Base-by-base conservation (phyloP, 2,888 invertebrate species). In the Sinelater perroti region DNA sequence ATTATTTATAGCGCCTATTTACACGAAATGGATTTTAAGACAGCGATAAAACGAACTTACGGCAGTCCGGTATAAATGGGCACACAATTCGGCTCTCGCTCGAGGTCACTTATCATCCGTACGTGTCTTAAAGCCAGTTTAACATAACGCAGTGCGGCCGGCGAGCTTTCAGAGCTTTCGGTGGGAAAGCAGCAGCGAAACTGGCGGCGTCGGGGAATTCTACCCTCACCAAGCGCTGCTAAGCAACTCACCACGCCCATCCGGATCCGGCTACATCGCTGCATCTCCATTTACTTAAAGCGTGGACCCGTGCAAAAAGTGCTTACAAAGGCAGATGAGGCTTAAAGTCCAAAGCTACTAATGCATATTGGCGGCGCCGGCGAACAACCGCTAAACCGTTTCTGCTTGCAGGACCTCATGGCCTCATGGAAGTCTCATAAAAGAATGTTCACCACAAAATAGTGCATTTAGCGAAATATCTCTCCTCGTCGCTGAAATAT, bases 201-300 rank as follows among this genome's bases (percentile, higher is more conserved):
- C 72, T 72, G 73, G 62, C 68, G 67, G 33, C 68, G 67, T 67
- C 67, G 67, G 69, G 68, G 69, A 71, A 71, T 67, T 65, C 68
- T 72, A 67, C 71, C 72, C 74, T 72, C 73, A 69, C 71, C 69
- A 68, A 66, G 60, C 63, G 75, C 69, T 73, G 74, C 75, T 70
- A 71, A 71, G 75, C 74, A 74, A 74, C 75, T 69, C 58, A 66
- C 74, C 73, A 72, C 73, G 73, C 73, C 73, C 67, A 73, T 60
- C 59, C 56, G 49, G 49, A 58, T 54, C 57, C 46, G 28, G 38
- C 56, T 38, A 51, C 51, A 51, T 51, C 47, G 40, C 52, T 53
- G 58, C 58, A 58, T 58, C 44, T 49, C 58, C 36, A 54, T 58
- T 54, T 49, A 54, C 47, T 54, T 45, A 46, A 45, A 42, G 14